phyloP scores from a whole-genome alignment of 2,797 vertebrate species.

The Sus cebifrons region DNA sequence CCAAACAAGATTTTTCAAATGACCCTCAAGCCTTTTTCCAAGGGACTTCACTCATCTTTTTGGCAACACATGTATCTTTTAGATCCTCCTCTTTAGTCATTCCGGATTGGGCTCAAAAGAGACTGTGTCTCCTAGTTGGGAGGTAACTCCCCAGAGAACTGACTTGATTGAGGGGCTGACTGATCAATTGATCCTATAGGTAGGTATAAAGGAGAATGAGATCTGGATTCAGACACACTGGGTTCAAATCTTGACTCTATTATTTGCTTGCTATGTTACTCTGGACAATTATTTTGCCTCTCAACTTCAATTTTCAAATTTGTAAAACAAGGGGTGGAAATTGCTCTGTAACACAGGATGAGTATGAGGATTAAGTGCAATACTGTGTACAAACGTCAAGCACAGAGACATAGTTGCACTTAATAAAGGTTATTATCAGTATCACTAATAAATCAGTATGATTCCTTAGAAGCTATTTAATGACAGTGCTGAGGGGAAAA shows the following conservation, averaged over 20 bases:
- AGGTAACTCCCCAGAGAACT: background rate
- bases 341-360: background rate
- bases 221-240: constrained; percentile 9
- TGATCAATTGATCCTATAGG: background rate
- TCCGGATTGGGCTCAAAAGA: constrained; percentile 18
- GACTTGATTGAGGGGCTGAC: background rate
- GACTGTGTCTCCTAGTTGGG: background rate
- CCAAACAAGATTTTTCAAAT: constrained; percentile 64
- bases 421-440: constrained; percentile 45
- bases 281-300: constrained; percentile 23
- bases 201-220: constrained; percentile 32
- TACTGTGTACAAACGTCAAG: constrained; percentile 13
- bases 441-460: constrained; percentile 15
- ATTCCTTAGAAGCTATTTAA: constrained; percentile 17
- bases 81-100: constrained; percentile 26
- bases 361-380: constrained; percentile 20
- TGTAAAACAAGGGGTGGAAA: constrained; percentile 31
- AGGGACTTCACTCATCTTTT: background rate
- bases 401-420: background rate
- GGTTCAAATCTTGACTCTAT: constrained; percentile 40
- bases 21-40: constrained; percentile 39
- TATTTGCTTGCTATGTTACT: background rate
- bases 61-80: background rate
- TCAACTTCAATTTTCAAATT: constrained; percentile 56
- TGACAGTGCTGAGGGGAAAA: background rate